phyloP scores from a whole-genome alignment of 2,888 invertebrate species.

The Mimumesa dahlbomi region DNA sequence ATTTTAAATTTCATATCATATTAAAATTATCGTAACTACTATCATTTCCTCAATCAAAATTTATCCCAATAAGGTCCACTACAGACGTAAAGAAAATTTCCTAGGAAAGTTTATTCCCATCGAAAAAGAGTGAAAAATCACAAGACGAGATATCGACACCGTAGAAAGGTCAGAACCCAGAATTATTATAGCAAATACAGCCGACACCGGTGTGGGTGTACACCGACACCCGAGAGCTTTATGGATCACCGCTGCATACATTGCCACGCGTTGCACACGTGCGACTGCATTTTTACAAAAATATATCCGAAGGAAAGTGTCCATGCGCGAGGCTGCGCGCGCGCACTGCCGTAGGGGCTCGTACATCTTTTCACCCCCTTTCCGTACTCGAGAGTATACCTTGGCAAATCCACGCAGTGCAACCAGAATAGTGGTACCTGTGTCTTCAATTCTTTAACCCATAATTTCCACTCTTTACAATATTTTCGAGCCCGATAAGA shows the following conservation, averaged over 20 bases:
- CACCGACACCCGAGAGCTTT: background rate
- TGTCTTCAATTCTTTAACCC: constrained; percentile 22
- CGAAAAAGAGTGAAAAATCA: too few relatives aligned
- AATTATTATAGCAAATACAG: too few relatives aligned
- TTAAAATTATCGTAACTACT: too few relatives aligned
- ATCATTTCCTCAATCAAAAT: too few relatives aligned
- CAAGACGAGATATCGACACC: too few relatives aligned
- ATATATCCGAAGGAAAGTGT: constrained; percentile 26
- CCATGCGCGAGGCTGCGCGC: constrained; percentile 38
- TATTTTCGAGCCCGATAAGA: too few relatives aligned
- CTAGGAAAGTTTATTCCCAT: too few relatives aligned
- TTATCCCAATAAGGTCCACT: too few relatives aligned
- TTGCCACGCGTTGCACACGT: constrained; percentile 35
- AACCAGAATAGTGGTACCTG: constrained; percentile 39
- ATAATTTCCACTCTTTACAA: background rate
- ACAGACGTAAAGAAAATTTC: too few relatives aligned
- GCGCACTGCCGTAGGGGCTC: constrained; percentile 12
- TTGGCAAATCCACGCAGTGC: constrained; percentile 38
- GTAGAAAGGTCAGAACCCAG: background rate
- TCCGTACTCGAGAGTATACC: constrained; percentile 29
- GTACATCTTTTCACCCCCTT: constrained; percentile 16
- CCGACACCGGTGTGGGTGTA: background rate
- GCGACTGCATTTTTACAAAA: constrained; percentile 20
- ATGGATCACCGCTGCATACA: constrained; percentile 1
- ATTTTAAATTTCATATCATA: too few relatives aligned